phyloP scores from a whole-genome alignment of 2,888 invertebrate species.

The Noctua pronuba region DNA sequence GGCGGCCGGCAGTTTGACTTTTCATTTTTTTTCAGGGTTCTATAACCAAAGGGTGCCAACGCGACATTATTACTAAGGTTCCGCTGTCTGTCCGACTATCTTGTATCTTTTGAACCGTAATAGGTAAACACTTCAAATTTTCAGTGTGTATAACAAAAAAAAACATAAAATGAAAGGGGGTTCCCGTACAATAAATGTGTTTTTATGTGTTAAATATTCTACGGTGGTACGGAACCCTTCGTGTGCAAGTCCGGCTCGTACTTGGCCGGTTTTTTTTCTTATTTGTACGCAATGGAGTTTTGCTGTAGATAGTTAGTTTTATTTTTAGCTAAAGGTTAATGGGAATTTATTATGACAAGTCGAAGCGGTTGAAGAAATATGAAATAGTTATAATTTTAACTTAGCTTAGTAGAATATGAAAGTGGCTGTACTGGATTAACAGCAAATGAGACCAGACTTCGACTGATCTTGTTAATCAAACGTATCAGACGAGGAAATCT shows the following conservation, averaged over 20 bases:
- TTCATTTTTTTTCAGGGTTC: conserved; percentile 17
- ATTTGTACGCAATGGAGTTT: conserved; percentile 39
- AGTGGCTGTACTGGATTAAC: neutral
- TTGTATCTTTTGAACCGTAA: neutral
- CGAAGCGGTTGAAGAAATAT: conserved; percentile 30
- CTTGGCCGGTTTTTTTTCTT: conserved; percentile 18
- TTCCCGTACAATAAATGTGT: neutral
- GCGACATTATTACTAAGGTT: neutral
- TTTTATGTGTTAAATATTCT: neutral
- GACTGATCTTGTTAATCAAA: no score
- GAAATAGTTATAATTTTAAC: conserved; percentile 20
- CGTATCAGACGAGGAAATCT: no score
- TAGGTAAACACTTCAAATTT: neutral
- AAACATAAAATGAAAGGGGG: neutral
- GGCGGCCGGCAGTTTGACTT: conserved; percentile 57
- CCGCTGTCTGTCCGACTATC: neutral
- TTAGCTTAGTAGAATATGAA: neutral
- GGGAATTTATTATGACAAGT: conserved; percentile 56
- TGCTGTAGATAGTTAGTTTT: conserved; percentile 25
- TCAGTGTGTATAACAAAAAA: neutral
- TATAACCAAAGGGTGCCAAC: neutral
- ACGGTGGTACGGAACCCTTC: neutral
- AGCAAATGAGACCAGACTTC: neutral
- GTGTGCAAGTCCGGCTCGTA: neutral
- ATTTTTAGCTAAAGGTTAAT: conserved; percentile 50